phyloP scores from a whole-genome alignment of 2,797 vertebrate species.

The Poecilia wingei region DNA sequence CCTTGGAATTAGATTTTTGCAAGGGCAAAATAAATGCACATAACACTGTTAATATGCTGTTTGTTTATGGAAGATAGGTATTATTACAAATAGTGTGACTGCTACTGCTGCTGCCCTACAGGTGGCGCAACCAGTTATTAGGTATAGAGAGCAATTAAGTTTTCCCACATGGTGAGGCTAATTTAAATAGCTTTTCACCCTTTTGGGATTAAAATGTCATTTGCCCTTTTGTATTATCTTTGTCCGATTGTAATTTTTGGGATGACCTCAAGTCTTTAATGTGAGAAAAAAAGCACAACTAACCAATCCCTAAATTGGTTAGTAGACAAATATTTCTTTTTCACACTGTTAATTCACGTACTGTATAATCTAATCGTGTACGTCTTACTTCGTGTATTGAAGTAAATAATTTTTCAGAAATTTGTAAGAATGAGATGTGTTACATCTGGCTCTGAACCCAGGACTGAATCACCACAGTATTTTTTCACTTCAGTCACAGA shows the following conservation, averaged over 20 bases:
- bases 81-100: not conserved
- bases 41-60: not conserved
- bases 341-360: not conserved
- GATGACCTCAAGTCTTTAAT: not conserved
- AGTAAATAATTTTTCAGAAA: conserved; percentile 1
- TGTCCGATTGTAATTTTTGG: not conserved
- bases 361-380: not conserved
- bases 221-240: not conserved
- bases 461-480: conserved; percentile 5
- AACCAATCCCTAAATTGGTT: not conserved
- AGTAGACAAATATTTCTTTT: not conserved
- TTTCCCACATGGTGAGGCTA: not conserved
- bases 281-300: not conserved
- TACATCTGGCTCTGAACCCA: conserved; percentile 40
- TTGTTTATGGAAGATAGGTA: not conserved
- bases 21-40: not conserved
- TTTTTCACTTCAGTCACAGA: not conserved
- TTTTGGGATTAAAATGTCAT: not conserved
- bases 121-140: not conserved
- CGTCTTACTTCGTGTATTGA: not conserved
- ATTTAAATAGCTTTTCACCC: not conserved
- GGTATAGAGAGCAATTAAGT: not conserved
- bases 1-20: too few relatives aligned
- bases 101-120: not conserved
- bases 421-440: conserved; percentile 10